Base-by-base conservation (phyloP, 2,113 vertebrate genomes). In the Strix aluco region DNA sequence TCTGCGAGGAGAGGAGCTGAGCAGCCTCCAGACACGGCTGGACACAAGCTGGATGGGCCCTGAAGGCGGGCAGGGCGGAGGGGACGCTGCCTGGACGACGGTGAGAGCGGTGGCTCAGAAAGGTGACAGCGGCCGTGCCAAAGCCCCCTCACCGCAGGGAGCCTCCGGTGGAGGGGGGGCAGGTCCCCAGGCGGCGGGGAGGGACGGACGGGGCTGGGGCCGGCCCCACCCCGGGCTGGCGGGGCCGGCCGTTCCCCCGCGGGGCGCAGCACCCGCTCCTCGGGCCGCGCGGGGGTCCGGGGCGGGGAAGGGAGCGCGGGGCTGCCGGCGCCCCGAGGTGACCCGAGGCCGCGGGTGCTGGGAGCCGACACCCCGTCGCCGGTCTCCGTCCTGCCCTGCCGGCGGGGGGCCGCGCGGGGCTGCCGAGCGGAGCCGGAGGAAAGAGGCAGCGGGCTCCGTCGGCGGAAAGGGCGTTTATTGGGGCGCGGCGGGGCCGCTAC, bases 401-500 rank as follows among this genome's bases (percentile, higher is more conserved):
- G 30, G 55, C 55, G 30, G 55, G 46, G 44, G 44, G 12, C 44
- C 17, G 17, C 17, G 44, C 44, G 44, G 15, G 44, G 46, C 17
- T 8, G 46, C 42, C 42, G 54, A 23, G 52, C 40, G 10, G 42
- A 27, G 20, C 15, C 9, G n/a, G 21, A 51, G 12, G 27, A 78
- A 65, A 38, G n/a, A 80, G 29, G 47, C 49, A 65, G 49, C 30
- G 30, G 30, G 47, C 77, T 42, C 23, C 38, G 61, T 32, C 46
- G 16, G 61, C 23, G 23, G 44, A 34, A n/a, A 52, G 61, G 49
- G 47, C 23, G 29, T 54, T 65, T 79, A 79, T n/a, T 52, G n/a
- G 27, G 34, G 57, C 18, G 73, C 72, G n/a, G 26, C 21, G 65
- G 32, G 21, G 63, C 23, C 26, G 52, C 98, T 98, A 99, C 94